A percentile compares a stretch with the other conserved stretches of the same genome.
These are phyloP conservation scores for Pseudolycoriella hygida DNA, from an alignment of 2,888 invertebrate genomes.

Conservation along the genomic window DNA sequence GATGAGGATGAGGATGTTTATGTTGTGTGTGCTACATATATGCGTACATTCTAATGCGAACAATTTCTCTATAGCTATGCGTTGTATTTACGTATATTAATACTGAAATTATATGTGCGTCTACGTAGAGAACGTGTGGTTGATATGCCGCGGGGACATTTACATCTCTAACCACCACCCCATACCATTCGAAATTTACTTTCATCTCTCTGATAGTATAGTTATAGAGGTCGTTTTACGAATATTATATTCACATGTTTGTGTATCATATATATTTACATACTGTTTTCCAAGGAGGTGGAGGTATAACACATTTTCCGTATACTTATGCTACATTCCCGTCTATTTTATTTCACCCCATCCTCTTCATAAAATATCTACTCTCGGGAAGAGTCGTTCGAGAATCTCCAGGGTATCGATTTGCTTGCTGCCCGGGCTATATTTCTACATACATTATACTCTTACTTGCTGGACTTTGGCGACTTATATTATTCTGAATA, in stretches of 20 bases:
- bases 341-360: slow-evolving; percentile 1
- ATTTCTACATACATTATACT: not conserved
- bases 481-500: not conserved
- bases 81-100: not conserved
- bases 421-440: not conserved
- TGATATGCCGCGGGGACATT: slow-evolving; percentile 3
- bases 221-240: not conserved
- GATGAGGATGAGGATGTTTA: not conserved
- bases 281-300: not conserved
- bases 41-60: not conserved
- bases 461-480: slow-evolving; percentile 2
- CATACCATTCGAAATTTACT: not conserved
- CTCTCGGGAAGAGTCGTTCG: slow-evolving; percentile 1
- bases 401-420: slow-evolving; percentile 3
- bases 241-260: not conserved
- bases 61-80: not conserved
- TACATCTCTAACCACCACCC: not conserved
- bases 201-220: not conserved
- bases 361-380: not conserved
- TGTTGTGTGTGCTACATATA: not conserved
- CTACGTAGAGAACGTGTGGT: not conserved
- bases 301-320: too few species aligned
- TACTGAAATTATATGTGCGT: not conserved
- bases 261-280: not conserved
- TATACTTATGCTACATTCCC: not conserved